Conservation (phyloP, 2,888 invertebrate genomes). For the Calephelis perditalis region DNA sequence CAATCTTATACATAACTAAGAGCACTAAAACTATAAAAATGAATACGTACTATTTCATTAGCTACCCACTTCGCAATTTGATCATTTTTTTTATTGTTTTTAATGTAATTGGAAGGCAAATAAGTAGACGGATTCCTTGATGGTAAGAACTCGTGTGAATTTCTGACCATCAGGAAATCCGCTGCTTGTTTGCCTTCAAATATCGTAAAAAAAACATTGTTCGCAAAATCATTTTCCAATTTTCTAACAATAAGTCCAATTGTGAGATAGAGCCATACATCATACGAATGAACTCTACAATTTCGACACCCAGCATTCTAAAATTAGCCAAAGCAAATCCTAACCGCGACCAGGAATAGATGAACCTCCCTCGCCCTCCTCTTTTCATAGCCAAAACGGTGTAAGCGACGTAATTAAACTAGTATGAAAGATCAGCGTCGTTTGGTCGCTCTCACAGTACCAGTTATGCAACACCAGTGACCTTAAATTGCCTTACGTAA, state of each 20-base stretch:
- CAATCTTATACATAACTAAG: too few relatives aligned
- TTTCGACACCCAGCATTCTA: constrained; percentile 55
- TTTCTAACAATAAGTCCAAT: constrained; percentile 24
- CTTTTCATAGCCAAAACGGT: constrained; percentile 21
- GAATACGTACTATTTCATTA: too few relatives aligned
- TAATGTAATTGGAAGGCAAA: too few relatives aligned
- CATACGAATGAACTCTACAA: constrained; percentile 35
- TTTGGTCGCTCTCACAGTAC: constrained; percentile 44
- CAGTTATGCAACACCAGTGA: constrained; percentile 62
- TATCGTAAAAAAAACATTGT: too few relatives aligned
- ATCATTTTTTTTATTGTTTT: too few relatives aligned
- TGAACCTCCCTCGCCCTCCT: constrained; percentile 33
- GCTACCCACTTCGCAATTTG: too few relatives aligned
- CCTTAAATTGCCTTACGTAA: constrained; percentile 70
- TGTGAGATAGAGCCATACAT: constrained; percentile 33
- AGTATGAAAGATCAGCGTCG: constrained; percentile 40
- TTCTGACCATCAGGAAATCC: too few relatives aligned
- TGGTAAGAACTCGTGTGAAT: too few relatives aligned
- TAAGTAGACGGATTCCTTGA: too few relatives aligned
- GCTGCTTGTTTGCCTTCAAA: too few relatives aligned
- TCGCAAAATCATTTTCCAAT: not conserved
- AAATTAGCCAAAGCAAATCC: constrained; percentile 53
- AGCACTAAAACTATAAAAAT: too few relatives aligned
- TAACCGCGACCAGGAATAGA: constrained; percentile 31
- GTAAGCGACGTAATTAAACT: constrained; percentile 31